These are phyloP conservation scores for Pitta sordida DNA, from an alignment of 2,113 vertebrate species.

Conservation along the genomic window DNA sequence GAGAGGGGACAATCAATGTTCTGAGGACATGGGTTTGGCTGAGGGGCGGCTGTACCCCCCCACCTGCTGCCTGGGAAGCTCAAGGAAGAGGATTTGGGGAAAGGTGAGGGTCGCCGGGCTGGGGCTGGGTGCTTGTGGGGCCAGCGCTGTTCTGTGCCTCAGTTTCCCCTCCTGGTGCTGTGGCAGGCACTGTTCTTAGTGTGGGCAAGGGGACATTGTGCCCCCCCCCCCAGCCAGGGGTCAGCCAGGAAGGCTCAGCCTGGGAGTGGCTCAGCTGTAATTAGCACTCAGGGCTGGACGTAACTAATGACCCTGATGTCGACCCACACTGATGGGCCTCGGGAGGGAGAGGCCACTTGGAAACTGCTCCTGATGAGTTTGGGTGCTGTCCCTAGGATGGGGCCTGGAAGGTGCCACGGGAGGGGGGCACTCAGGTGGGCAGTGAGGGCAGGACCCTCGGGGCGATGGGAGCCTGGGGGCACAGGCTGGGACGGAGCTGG, in stretches of 20 bases:
- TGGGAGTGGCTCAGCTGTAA: not conserved
- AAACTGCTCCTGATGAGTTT: fast-evolving
- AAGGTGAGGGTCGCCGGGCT: fast-evolving
- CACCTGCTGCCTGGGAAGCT: not conserved
- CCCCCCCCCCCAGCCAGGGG: fast-evolving
- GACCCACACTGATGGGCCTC: fast-evolving
- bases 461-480: too few relatives aligned
- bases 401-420: not conserved
- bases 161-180: not conserved
- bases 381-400: not conserved
- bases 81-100: not conserved
- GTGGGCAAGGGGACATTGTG: too few relatives aligned
- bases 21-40: fast-evolving
- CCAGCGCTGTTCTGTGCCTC: not conserved
- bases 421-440: not conserved
- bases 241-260: not conserved
- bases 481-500: too few relatives aligned
- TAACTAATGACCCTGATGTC: fast-evolving
- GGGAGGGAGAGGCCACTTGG: not conserved
- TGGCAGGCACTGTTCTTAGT: fast-evolving
- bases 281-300: not conserved
- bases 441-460: not conserved
- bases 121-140: fast-evolving
- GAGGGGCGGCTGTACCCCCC: not conserved
- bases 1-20: not conserved